These are phyloP conservation scores for Leuciscus idus DNA, from an alignment of 2,113 vertebrate genomes.

Conservation along the genomic window DNA sequence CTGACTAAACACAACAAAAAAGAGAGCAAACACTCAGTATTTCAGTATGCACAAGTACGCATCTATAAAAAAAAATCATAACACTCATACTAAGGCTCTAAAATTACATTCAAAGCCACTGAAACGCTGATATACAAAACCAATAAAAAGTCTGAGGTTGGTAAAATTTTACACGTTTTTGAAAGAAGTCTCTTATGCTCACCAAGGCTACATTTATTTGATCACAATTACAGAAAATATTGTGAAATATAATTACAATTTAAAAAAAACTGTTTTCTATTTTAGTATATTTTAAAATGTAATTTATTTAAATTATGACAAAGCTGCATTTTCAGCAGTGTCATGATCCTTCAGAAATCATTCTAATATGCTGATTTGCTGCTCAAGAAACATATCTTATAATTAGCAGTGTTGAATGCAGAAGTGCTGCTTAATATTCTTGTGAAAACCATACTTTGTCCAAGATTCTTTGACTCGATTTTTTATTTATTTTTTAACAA, in stretches of 20 bases:
- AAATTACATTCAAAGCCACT: background rate
- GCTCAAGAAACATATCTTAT: too few relatives aligned
- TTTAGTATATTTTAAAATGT: too few relatives aligned
- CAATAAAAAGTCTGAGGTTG: background rate
- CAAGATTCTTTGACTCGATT: background rate
- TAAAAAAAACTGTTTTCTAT: too few relatives aligned
- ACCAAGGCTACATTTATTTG: background rate
- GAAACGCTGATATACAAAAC: background rate
- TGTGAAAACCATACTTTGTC: background rate
- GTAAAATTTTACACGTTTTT: too few relatives aligned
- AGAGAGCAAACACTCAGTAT: background rate
- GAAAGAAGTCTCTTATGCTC: background rate
- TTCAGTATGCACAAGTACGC: background rate
- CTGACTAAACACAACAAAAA: slow-evolving; percentile 8
- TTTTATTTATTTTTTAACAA: background rate
- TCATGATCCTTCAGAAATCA: too few relatives aligned
- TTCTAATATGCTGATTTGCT: too few relatives aligned
- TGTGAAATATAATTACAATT: too few relatives aligned
- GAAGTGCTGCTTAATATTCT: too few relatives aligned
- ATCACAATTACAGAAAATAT: too few relatives aligned
- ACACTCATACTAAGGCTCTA: background rate
- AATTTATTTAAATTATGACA: too few relatives aligned
- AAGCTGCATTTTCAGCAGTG: too few relatives aligned
- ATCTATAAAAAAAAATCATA: background rate
- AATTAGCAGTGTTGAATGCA: too few relatives aligned